These are phyloP conservation scores for Aphelenchoides avenae DNA, from an alignment of 1,140 invertebrate species.

Conservation along the genomic window DNA sequence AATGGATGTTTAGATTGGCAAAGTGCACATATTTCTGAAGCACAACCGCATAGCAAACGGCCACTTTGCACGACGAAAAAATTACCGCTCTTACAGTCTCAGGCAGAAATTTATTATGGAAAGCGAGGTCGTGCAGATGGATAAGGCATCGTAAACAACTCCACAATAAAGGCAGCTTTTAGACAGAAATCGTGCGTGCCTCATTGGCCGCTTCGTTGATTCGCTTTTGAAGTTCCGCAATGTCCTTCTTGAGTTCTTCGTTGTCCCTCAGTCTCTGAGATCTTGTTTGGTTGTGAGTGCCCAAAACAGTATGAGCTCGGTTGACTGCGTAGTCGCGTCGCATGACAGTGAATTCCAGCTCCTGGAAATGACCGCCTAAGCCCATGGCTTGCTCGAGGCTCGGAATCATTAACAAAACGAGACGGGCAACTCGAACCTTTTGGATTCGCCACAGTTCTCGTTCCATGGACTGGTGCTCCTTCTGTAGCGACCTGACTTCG, in stretches of 20 bases:
- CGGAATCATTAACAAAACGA: background rate
- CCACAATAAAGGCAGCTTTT: no score
- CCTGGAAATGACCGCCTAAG: slow-evolving; percentile 8
- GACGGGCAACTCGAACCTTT: slow-evolving; percentile 2
- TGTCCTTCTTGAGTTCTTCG: slow-evolving; percentile 18
- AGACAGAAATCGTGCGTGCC: no score
- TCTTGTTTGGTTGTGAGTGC: slow-evolving; percentile 20
- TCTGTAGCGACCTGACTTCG: slow-evolving; percentile 14
- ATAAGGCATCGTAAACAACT: no score
- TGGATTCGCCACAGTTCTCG: slow-evolving; percentile 24
- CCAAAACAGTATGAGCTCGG: slow-evolving; percentile 15
- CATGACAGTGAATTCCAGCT: slow-evolving; percentile 20
- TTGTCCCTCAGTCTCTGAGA: slow-evolving; percentile 16
- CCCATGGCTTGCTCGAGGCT: background rate
- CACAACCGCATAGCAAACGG: no score
- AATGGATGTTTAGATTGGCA: no score
- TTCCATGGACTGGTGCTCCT: slow-evolving; percentile 12
- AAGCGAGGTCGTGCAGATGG: no score
- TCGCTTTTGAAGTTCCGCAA: slow-evolving; percentile 3
- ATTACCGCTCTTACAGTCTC: no score
- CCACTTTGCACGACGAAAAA: no score
- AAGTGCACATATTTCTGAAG: no score
- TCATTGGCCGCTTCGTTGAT: background rate
- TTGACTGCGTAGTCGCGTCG: slow-evolving; percentile 18
- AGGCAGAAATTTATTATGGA: no score